A percentile compares a stretch with the other conserved stretches of the same genome.
phyloP scores from a whole-genome alignment of 2,888 invertebrate species.

The Diachrysia chrysitis region DNA sequence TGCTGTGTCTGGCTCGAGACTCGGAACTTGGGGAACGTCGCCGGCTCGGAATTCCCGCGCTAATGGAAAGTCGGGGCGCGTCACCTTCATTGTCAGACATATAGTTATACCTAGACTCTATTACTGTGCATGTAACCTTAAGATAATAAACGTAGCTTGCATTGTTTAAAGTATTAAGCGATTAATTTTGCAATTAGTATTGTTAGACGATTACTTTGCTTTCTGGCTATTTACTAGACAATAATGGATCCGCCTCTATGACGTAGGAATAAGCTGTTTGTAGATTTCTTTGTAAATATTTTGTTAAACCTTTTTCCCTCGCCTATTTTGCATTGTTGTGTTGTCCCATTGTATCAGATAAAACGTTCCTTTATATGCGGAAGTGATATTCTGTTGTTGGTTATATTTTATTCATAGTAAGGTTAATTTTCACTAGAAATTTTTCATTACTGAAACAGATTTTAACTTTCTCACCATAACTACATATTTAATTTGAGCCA shows the following conservation, averaged over 20 bases:
- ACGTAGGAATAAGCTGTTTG: not conserved
- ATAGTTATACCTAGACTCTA: too few species aligned
- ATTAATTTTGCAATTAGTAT: too few species aligned
- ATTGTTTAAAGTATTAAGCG: too few species aligned
- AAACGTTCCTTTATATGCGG: constrained; percentile 1
- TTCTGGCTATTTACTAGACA: not conserved
- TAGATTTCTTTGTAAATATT: not conserved
- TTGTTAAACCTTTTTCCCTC: constrained; percentile 2
- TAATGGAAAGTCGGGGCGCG: constrained; percentile 14
- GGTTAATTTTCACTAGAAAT: not conserved
- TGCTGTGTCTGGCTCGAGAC: not conserved
- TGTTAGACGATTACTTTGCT: not conserved
- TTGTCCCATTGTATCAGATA: not conserved
- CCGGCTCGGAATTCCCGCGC: constrained; percentile 2
- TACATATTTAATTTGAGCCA: not conserved
- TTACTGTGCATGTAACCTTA: too few species aligned
- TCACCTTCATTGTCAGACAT: not conserved
- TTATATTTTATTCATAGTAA: not conserved
- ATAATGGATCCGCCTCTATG: not conserved
- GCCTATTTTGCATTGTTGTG: constrained; percentile 1
- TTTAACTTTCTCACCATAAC: not conserved
- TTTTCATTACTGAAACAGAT: not conserved
- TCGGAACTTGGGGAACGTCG: not conserved
- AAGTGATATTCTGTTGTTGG: not conserved
- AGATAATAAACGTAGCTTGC: too few species aligned